Conservation (phyloP, 1,140 invertebrate species). For the Drosophila pseudoananassae region DNA sequence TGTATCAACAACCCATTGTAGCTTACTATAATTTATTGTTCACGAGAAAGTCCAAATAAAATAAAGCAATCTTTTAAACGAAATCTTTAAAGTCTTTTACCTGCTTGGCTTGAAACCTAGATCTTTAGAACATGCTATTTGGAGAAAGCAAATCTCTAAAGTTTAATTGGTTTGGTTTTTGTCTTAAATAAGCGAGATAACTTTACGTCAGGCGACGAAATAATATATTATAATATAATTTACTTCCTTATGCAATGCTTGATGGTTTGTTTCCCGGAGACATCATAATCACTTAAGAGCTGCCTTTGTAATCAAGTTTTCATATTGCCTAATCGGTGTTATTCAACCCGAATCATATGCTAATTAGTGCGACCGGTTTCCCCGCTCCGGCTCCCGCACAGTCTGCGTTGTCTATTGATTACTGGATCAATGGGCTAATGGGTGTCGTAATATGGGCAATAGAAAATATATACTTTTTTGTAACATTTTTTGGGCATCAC, state of each 20-base stretch:
- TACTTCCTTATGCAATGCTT: neutral
- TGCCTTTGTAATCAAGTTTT: slow-evolving; percentile 42
- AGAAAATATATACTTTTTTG: slow-evolving; percentile 29
- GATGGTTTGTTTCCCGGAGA: neutral
- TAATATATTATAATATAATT: neutral
- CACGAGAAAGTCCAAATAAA: slow-evolving; percentile 37
- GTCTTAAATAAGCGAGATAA: neutral
- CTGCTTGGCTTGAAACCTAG: neutral
- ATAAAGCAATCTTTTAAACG: slow-evolving; percentile 48
- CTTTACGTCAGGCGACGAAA: neutral
- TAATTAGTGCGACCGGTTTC: slow-evolving; percentile 69
- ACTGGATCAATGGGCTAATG: slow-evolving; percentile 39
- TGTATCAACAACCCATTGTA: slow-evolving; percentile 40
- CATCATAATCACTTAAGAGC: slow-evolving; percentile 29
- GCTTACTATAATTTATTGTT: slow-evolving; percentile 69
- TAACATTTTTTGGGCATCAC: slow-evolving; percentile 38
- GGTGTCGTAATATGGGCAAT: slow-evolving; percentile 54
- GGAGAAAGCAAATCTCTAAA: no score
- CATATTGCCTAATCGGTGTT: slow-evolving; percentile 42
- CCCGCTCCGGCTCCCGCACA: slow-evolving; percentile 12
- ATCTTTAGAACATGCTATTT: neutral
- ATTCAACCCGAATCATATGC: slow-evolving; percentile 64
- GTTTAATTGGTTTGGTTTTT: neutral
- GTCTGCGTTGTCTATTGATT: slow-evolving; percentile 15
- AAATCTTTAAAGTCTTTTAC: neutral